Evolutionary conservation across 2,797 vertebrate genomes (phyloP).

Genomic region (Coregonus sp.): DNA sequence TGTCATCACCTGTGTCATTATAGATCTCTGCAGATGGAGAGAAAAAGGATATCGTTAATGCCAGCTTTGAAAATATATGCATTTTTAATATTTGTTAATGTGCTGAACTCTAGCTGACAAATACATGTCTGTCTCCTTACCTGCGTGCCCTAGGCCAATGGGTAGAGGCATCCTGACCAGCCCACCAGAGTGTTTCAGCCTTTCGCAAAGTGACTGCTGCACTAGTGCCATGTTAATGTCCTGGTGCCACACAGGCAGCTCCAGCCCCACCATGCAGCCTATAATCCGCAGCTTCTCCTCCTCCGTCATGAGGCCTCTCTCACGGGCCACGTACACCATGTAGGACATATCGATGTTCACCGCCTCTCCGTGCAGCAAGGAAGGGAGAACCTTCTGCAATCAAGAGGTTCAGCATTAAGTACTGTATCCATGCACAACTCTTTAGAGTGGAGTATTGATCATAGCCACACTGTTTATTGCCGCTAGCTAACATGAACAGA

Average conservation of each 20-base stretch:
- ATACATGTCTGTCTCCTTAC: slow-evolving; percentile 48
- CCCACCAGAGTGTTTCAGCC: slow-evolving; percentile 79
- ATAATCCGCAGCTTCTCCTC: slow-evolving; percentile 77
- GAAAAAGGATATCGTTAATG: background rate
- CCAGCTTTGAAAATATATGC: background rate
- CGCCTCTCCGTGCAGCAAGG: slow-evolving; percentile 80
- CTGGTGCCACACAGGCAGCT: slow-evolving; percentile 80
- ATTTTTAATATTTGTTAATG: background rate
- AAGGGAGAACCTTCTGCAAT: slow-evolving; percentile 63
- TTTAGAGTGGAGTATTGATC: background rate
- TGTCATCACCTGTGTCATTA: slow-evolving; percentile 73
- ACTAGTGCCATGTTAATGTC: slow-evolving; percentile 76
- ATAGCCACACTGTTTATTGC: background rate
- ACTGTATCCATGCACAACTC: background rate
- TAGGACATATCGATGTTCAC: slow-evolving; percentile 84
- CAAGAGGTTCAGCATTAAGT: background rate
- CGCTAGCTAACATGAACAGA: background rate
- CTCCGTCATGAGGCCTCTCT: slow-evolving; percentile 60
- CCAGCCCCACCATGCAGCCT: slow-evolving; percentile 78
- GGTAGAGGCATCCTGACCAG: slow-evolving; percentile 80
- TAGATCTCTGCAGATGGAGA: slow-evolving; percentile 77
- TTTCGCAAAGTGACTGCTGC: slow-evolving; percentile 73
- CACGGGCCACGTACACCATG: slow-evolving; percentile 80
- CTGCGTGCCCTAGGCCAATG: slow-evolving; percentile 76
- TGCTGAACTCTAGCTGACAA: background rate